A percentile compares a stretch with the other conserved stretches of the same genome.
phyloP scores from a whole-genome alignment of 2,888 invertebrate species.

The Rhabditoides inermis region DNA sequence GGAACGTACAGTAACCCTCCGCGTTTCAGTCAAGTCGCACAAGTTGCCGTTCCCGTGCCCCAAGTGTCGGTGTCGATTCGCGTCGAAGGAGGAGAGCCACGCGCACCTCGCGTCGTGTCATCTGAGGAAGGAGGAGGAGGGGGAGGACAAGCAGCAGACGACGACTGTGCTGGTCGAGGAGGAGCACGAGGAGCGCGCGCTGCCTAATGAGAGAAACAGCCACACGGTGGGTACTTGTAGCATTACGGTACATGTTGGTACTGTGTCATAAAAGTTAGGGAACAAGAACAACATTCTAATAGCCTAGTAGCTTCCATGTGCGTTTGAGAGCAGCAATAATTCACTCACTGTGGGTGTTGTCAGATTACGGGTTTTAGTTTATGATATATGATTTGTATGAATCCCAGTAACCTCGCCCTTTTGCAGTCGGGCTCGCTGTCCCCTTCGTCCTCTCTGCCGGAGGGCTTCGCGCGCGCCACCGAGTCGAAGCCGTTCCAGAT shows the following conservation, averaged over 20 bases:
- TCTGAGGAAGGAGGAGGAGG: conserved; percentile 10
- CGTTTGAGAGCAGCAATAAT: background rate
- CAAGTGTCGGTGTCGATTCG: background rate
- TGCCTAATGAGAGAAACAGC: conserved; percentile 33
- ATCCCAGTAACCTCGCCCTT: too few species aligned
- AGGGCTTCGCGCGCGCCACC: conserved; percentile 21
- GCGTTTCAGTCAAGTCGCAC: too few species aligned
- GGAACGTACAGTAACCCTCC: too few species aligned
- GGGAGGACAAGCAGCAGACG: conserved; percentile 19
- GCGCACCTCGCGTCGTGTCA: conserved; percentile 7
- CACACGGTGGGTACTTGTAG: conserved; percentile 33
- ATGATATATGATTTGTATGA: too few species aligned
- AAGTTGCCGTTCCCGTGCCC: conserved; percentile 7
- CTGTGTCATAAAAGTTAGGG: too few species aligned
- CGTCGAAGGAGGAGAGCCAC: conserved; percentile 6
- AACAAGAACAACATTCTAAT: background rate
- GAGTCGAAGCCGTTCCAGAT: conserved; percentile 26
- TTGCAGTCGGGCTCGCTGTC: conserved; percentile 45
- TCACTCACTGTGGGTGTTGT: background rate
- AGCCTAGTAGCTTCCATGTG: background rate
- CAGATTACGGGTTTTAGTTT: background rate
- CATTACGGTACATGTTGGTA: background rate
- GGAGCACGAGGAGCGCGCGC: conserved; percentile 13
- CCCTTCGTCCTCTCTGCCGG: conserved; percentile 38
- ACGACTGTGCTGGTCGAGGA: conserved; percentile 14